Evolutionary conservation across 2,797 vertebrate genomes (phyloP).

Genomic region (Phoebastria nigripes): DNA sequence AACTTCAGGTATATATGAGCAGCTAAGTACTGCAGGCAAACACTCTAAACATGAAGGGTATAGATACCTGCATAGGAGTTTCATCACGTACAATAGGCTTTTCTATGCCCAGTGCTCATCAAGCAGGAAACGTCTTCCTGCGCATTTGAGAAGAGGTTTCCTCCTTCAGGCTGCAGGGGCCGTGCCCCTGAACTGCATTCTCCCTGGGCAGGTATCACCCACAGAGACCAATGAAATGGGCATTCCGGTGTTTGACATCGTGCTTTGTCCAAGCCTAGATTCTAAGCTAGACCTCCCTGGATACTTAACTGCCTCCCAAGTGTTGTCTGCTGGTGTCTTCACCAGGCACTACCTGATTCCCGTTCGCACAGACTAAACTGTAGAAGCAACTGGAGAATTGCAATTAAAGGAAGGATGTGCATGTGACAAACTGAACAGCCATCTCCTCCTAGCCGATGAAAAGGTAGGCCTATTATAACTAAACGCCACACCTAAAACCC

Average conservation of each 20-base stretch:
- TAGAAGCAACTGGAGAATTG: not conserved
- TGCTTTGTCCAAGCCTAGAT: not conserved
- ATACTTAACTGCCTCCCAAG: not conserved
- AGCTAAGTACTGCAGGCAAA: not conserved
- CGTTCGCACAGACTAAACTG: not conserved
- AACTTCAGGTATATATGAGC: not conserved
- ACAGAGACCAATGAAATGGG: not conserved
- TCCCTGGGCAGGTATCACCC: not conserved
- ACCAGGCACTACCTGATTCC: not conserved
- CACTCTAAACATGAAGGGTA: not conserved
- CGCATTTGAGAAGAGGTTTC: not conserved
- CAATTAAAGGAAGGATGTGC: not conserved
- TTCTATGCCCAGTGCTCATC: not conserved
- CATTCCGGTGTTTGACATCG: not conserved
- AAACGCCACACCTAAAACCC: not conserved
- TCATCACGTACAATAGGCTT: not conserved
- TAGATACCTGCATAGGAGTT: not conserved
- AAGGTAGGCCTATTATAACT: not conserved
- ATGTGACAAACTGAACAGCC: not conserved
- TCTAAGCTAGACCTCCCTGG: not conserved
- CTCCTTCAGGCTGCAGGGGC: not conserved
- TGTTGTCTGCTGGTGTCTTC: not conserved
- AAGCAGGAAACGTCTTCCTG: not conserved
- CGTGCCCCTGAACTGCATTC: not conserved
- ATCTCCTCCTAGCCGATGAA: not conserved